Evolutionary conservation across 2,113 vertebrate species (phyloP).

Genomic region (Sus scrofa): DNA sequence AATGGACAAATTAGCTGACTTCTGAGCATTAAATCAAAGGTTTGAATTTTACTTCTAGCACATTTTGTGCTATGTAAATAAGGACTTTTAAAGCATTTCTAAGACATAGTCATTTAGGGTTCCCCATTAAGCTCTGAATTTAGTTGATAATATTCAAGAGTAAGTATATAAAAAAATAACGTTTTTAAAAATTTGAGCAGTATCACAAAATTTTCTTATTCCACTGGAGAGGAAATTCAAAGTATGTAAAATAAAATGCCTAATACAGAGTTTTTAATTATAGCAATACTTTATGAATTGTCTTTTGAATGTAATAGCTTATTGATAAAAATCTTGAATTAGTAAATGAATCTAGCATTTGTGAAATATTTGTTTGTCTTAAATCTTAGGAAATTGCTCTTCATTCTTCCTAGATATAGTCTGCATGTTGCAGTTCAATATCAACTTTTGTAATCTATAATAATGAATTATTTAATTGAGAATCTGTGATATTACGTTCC

Average conservation of each 20-base stretch:
- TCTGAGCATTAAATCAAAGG: not conserved
- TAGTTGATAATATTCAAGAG: not conserved
- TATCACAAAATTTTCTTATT: not conserved
- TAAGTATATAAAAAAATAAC: not conserved
- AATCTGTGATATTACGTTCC: not conserved
- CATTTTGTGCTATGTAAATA: not conserved
- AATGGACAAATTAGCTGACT: not conserved
- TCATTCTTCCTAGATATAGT: not conserved
- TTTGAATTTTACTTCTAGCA: not conserved
- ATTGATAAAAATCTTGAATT: not conserved
- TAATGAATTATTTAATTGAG: not conserved
- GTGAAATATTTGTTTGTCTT: not conserved
- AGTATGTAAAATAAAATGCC: not conserved
- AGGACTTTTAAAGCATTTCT: not conserved
- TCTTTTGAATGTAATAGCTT: not conserved
- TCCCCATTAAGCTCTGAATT: not conserved
- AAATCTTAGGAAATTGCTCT: slow-evolving; percentile 15
- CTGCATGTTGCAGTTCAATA: not conserved
- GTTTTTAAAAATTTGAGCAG: not conserved
- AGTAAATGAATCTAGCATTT: not conserved
- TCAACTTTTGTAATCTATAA: not conserved
- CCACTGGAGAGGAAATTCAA: not conserved
- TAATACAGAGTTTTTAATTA: not conserved
- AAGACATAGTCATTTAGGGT: not conserved
- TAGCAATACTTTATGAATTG: not conserved